Conservation (phyloP, 2,113 vertebrate species). For the Crotalus horridus region DNA sequence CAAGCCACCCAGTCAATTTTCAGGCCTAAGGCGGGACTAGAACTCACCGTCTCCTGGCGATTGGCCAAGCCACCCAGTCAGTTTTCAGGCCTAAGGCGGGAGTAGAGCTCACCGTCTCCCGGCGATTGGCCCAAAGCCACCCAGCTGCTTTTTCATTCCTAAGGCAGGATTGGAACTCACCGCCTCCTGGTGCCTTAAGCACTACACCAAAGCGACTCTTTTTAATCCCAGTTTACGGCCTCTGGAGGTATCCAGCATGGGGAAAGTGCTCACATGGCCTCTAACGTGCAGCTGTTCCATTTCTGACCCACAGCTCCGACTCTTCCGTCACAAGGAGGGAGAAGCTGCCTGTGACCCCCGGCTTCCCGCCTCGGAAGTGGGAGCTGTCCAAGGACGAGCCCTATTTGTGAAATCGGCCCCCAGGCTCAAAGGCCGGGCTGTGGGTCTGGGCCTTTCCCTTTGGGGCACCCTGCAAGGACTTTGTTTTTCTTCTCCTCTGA, state of each 20-base stretch:
- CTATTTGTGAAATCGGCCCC: conserved; percentile 71
- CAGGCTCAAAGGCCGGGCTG: accelerated
- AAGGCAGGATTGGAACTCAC: no score
- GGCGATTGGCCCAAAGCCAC: no score
- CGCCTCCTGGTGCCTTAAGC: no score
- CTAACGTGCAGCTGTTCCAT: not conserved
- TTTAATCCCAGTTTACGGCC: not conserved
- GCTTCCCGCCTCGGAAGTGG: conserved; percentile 63
- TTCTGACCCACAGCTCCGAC: conserved; percentile 62
- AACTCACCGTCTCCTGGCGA: no score
- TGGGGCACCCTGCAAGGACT: accelerated
- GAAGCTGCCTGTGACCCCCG: conserved; percentile 80
- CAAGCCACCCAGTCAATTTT: no score
- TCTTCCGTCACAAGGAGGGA: conserved; percentile 43
- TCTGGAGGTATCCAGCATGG: not conserved
- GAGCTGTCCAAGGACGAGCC: conserved; percentile 86
- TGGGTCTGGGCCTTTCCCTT: accelerated
- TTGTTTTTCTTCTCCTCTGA: no score
- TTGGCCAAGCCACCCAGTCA: no score
- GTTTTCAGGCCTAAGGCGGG: no score
- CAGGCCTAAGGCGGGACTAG: no score
- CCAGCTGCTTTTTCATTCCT: no score
- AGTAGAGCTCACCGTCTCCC: no score
- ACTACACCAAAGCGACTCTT: no score
- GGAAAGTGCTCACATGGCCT: not conserved